These are phyloP conservation scores for Cavia porcellus DNA, from an alignment of 2,113 vertebrate genomes.

Conservation along the genomic window DNA sequence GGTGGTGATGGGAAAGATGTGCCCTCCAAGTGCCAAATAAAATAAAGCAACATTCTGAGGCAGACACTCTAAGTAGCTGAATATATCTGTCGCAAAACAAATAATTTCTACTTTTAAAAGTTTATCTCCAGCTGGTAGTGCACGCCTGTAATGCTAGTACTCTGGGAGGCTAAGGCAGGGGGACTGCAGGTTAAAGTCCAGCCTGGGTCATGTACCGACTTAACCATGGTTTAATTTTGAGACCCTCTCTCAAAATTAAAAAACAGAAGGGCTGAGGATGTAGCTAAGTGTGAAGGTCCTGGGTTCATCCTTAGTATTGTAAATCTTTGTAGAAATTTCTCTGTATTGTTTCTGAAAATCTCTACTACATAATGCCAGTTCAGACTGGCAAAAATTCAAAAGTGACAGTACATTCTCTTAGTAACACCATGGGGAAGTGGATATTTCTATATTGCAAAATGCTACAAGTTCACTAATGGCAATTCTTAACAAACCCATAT, in stretches of 20 bases:
- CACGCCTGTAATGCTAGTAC: neutral
- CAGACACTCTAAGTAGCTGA: neutral
- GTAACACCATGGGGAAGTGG: neutral
- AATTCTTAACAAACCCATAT: neutral
- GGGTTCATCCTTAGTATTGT: neutral
- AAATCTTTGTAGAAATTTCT: neutral
- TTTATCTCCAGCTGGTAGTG: neutral
- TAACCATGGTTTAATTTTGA: no score
- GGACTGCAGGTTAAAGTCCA: neutral
- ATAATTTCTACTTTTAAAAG: neutral
- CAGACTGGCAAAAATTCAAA: neutral
- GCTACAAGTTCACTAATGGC: neutral
- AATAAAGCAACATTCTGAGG: neutral
- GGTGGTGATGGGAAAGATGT: neutral
- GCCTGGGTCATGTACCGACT: neutral
- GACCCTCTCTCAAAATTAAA: neutral
- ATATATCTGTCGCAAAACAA: neutral
- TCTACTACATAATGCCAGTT: neutral
- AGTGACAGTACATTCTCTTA: neutral
- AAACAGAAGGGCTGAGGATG: neutral
- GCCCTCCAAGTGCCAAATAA: neutral
- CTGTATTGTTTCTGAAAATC: neutral
- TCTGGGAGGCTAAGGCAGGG: neutral
- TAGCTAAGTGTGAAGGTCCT: neutral
- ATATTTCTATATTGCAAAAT: conserved; percentile 5